Evolutionary conservation across 2,888 invertebrate genomes (phyloP).

Genomic region (Salticus scenicus): DNA sequence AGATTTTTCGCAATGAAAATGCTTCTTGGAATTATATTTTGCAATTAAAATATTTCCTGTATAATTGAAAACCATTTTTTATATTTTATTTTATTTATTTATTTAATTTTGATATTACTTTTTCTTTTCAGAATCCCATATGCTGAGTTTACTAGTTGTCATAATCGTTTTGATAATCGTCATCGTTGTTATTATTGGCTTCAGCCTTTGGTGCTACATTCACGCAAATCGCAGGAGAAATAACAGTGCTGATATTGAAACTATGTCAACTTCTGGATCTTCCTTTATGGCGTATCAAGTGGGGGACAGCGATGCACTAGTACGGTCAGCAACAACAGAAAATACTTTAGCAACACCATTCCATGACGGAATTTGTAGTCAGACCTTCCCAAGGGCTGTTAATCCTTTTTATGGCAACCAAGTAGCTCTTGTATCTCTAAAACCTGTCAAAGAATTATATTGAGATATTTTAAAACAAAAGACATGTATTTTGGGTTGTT

Average conservation of each 20-base stretch:
- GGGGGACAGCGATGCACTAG: constrained; percentile 58
- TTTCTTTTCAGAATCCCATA: constrained; percentile 55
- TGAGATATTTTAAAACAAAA: too few species aligned
- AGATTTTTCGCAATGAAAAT: too few species aligned
- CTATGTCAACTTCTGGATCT: constrained; percentile 63
- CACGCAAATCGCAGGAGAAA: constrained; percentile 41
- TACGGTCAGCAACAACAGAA: constrained; percentile 11
- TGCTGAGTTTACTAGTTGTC: constrained; percentile 55
- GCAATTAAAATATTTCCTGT: too few species aligned
- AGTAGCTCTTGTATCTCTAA: constrained; percentile 59
- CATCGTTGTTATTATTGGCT: constrained; percentile 55
- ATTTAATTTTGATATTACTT: too few species aligned
- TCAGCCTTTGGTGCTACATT: constrained; percentile 65
- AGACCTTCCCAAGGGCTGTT: constrained; percentile 38
- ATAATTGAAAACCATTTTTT: too few species aligned
- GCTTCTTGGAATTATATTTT: too few species aligned
- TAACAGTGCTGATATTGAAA: constrained; percentile 57
- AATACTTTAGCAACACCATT: neutral
- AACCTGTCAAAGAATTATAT: constrained; percentile 66
- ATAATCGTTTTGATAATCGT: constrained; percentile 59
- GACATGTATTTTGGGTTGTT: too few species aligned
- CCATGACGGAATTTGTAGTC: constrained; percentile 38
- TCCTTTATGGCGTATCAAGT: constrained; percentile 61
- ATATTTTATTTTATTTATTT: too few species aligned
- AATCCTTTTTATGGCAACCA: constrained; percentile 54